Evolutionary conservation across 2,113 vertebrate species (phyloP).

Genomic region (Catharus minimus): DNA sequence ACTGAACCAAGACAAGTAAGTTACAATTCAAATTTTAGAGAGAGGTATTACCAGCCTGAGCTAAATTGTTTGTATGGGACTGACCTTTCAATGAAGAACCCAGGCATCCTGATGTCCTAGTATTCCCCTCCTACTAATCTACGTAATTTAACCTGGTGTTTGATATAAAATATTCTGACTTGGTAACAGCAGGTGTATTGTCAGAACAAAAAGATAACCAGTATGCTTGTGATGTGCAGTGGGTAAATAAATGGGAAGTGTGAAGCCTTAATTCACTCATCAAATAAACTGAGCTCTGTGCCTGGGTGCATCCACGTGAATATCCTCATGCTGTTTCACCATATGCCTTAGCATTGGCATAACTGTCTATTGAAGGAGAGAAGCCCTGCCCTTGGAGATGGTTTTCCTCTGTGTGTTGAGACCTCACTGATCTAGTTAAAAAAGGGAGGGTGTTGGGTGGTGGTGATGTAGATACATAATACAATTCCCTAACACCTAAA

Average conservation of each 20-base stretch:
- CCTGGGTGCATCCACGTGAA: background rate
- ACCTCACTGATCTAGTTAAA: background rate
- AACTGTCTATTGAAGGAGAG: background rate
- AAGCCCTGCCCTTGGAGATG: background rate
- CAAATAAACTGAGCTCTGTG: background rate
- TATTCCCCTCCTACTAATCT: background rate
- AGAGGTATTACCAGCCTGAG: background rate
- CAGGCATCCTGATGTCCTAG: background rate
- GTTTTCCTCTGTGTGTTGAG: background rate
- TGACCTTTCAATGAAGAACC: background rate
- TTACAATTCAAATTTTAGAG: background rate
- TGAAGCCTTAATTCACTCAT: background rate
- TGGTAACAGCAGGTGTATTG: background rate
- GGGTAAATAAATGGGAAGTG: background rate
- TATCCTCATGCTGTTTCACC: slow-evolving; percentile 23
- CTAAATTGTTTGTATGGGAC: background rate
- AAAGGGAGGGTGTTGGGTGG: rapidly evolving
- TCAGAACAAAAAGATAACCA: background rate
- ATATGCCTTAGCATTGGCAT: background rate
- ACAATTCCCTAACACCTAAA: background rate
- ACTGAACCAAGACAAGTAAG: background rate
- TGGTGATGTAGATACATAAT: background rate
- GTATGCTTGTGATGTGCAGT: background rate
- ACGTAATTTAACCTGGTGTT: background rate
- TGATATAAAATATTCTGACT: background rate